Conservation (phyloP, 2,113 vertebrate species). For the Oxygymnocypris stewartii region DNA sequence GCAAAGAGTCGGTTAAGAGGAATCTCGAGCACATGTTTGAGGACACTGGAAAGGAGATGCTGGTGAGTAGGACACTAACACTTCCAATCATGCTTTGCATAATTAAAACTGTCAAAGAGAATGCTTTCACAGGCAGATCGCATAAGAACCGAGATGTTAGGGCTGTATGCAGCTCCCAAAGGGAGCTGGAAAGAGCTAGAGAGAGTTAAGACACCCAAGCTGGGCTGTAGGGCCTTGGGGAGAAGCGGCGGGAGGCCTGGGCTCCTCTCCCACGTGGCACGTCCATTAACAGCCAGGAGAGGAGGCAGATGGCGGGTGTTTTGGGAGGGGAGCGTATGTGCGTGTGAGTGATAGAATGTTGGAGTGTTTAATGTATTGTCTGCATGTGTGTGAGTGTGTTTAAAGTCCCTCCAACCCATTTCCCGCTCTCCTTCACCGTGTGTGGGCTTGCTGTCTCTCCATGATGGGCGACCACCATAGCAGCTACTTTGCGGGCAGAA, state of each 20-base stretch:
- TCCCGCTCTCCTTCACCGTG: conserved; percentile 40
- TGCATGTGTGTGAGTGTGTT: conserved; percentile 52
- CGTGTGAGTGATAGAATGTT: conserved; percentile 32
- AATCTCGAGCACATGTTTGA: conserved; percentile 87
- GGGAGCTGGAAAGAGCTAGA: conserved; percentile 3
- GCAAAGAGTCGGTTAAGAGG: conserved; percentile 82
- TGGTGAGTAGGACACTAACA: conserved; percentile 75
- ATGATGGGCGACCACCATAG: conserved; percentile 50
- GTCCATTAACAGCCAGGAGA: conserved; percentile 67
- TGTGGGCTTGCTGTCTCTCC: conserved; percentile 41
- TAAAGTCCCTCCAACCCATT: conserved; percentile 42
- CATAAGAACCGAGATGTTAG: neutral
- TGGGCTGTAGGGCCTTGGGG: conserved; percentile 28
- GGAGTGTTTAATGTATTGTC: conserved; percentile 58
- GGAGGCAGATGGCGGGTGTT: conserved; percentile 74
- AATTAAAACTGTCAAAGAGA: conserved; percentile 8
- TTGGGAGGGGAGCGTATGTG: conserved; percentile 47
- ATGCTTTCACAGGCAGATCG: neutral
- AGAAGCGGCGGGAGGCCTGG: conserved; percentile 42
- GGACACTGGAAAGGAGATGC: conserved; percentile 83
- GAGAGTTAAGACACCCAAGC: conserved; percentile 26
- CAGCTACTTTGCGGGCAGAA: conserved; percentile 62
- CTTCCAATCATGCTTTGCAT: conserved; percentile 1
- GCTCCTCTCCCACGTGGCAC: conserved; percentile 56
- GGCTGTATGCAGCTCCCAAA: neutral